Evolutionary conservation across 1,140 invertebrate genomes (phyloP), one percentile per base, ranked within the genome.

Genomic region (Bombus cullumanus): DNA sequence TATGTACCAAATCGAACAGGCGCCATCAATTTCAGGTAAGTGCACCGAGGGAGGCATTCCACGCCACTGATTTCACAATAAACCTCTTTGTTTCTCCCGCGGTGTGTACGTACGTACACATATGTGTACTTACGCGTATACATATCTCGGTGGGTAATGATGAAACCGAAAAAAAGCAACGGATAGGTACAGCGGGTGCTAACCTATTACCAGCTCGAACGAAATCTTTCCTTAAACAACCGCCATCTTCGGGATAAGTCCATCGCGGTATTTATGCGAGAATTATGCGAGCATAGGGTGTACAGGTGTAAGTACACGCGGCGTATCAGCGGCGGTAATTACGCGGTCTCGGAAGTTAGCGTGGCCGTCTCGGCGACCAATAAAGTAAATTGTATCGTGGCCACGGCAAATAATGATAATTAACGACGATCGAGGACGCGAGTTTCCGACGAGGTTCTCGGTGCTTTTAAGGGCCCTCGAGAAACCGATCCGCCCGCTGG

Each of bases 1-100:
- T 86, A 83, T 79, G 74, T 79, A 84, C 41, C 86, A 74, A 87
- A 83, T 83, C 81, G 85, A 86, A 86, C 85, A 68, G 78, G 80
- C 79, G 72, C 74, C 85, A 86, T 86, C 81, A 86, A 83, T 86
- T 77, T 77, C 85, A 72, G 57, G 80, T 76, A 83, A 86, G 85
- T 72, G 81, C 85, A 83, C 66, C 62, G 4, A 31, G 57, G 72
- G 57, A 72, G 53, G 77, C 66, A 71, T 84, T 84, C 75, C 39
- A 37, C 68, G 39, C 77, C 83, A 22, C 43, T 85, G 76, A 85
- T 80, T 80, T 62, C 68, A 39, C 83, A 80, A 85, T 80, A 80
- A 80, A 85, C 68, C 66, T 85, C 83, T 72, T 79, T 85, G 83
- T 80, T 72, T 85, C 75, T 31, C 4, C 25, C 41, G 31, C 66